Evolutionary conservation across 2,797 vertebrate genomes (phyloP).

Genomic region (Darevskia mixta): DNA sequence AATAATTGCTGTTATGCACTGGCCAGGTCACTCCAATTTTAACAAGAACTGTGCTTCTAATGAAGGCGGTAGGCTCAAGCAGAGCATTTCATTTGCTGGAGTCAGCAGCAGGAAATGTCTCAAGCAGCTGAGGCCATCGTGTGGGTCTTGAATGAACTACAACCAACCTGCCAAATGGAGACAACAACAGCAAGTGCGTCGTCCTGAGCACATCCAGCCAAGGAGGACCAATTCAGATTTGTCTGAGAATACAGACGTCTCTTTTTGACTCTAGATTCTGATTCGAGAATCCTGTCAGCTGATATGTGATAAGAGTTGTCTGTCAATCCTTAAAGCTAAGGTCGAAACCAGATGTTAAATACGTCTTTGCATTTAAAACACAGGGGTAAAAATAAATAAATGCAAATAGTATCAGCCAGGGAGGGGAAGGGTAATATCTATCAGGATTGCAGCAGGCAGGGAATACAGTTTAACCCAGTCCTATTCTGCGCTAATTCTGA

Average conservation of each 20-base stretch:
- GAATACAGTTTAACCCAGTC: no score
- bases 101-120: not conserved
- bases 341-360: no score
- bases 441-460: no score
- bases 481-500: no score
- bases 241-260: not conserved
- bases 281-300: not conserved
- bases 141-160: constrained; percentile 56
- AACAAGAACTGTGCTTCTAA: constrained; percentile 42
- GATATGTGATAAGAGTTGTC: not conserved
- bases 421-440: no score
- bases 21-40: constrained; percentile 33
- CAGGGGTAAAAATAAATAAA: no score
- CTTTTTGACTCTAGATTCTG: not conserved
- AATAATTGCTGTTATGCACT: not conserved
- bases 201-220: no score
- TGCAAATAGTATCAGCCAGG: no score
- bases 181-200: not conserved
- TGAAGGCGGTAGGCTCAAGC: constrained; percentile 24
- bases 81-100: not conserved
- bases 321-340: not conserved
- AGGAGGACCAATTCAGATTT: no score
- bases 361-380: no score
- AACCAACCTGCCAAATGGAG: not conserved
- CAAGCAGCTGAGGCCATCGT: constrained; percentile 67